phyloP scores from a whole-genome alignment of 2,113 vertebrate species.

The Tetrax tetrax region DNA sequence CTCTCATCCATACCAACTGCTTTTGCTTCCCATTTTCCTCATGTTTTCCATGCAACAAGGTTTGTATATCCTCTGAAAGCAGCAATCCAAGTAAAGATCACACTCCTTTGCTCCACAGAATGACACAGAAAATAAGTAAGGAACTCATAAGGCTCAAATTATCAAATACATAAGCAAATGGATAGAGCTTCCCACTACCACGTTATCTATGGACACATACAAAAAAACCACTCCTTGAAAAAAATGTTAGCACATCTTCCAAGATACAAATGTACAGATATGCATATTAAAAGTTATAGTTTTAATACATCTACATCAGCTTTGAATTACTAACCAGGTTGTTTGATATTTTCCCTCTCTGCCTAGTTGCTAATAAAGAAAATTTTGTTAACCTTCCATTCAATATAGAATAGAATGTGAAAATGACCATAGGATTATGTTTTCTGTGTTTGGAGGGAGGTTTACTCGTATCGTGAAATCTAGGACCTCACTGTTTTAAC shows the following conservation, averaged over 20 bases:
- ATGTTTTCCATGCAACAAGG: background rate
- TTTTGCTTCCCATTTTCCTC: background rate
- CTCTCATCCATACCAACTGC: background rate
- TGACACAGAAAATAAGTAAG: background rate
- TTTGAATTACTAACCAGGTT: background rate
- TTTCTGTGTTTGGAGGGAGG: background rate
- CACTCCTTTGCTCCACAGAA: background rate
- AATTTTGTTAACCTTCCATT: background rate
- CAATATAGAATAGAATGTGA: background rate
- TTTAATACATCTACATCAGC: background rate
- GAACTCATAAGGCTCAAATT: background rate
- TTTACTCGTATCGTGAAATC: background rate
- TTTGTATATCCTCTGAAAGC: background rate
- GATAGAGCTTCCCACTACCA: background rate
- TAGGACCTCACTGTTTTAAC: background rate
- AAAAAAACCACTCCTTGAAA: background rate
- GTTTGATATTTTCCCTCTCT: background rate
- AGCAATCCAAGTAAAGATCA: fast-evolving
- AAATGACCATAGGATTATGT: background rate
- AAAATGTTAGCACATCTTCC: fast-evolving
- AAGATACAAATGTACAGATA: background rate
- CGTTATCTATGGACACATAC: fast-evolving
- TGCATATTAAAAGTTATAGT: fast-evolving
- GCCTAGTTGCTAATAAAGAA: background rate
- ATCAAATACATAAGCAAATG: background rate